Percentiles rank a stretch among this genome's conserved stretches.
phyloP scores from a whole-genome alignment of 2,113 vertebrate genomes.

The Rhinolophus ferrumequinum region DNA sequence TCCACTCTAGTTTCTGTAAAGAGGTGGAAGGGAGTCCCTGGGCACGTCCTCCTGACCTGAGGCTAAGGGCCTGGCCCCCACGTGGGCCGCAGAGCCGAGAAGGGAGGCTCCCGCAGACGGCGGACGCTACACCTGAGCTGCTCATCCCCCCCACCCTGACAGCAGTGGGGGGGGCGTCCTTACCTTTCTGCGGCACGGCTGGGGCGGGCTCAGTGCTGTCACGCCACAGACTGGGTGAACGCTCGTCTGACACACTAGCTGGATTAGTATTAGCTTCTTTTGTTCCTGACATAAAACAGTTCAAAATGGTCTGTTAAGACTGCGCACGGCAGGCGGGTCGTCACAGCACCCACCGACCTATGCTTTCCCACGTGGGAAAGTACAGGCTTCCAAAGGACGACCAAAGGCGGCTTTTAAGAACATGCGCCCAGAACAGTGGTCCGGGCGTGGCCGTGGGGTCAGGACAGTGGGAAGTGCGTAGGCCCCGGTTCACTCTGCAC shows the following conservation, averaged over 20 bases:
- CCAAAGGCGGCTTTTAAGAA: not conserved
- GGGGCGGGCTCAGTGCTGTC: not conserved
- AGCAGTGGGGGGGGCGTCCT: not conserved
- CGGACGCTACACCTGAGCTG: no score
- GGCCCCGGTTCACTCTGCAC: not conserved
- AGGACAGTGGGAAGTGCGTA: no score
- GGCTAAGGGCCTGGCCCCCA: not conserved
- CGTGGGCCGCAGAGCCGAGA: not conserved
- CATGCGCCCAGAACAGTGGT: rapidly evolving
- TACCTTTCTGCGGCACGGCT: slow-evolving; percentile 56
- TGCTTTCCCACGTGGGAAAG: not conserved
- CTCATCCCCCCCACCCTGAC: rapidly evolving
- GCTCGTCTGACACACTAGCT: slow-evolving; percentile 35
- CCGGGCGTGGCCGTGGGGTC: not conserved
- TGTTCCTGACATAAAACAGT: slow-evolving; percentile 52
- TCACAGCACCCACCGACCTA: rapidly evolving
- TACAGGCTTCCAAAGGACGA: rapidly evolving
- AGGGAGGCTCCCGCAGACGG: no score
- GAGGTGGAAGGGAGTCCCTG: rapidly evolving
- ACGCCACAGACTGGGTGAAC: not conserved
- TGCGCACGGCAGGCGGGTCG: rapidly evolving
- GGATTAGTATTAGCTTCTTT: slow-evolving; percentile 5
- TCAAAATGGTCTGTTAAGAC: not conserved
- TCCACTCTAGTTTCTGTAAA: not conserved
- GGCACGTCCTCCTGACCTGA: rapidly evolving